Evolutionary conservation across 2,797 vertebrate genomes (phyloP).

Genomic region (Xenentodon cancila): DNA sequence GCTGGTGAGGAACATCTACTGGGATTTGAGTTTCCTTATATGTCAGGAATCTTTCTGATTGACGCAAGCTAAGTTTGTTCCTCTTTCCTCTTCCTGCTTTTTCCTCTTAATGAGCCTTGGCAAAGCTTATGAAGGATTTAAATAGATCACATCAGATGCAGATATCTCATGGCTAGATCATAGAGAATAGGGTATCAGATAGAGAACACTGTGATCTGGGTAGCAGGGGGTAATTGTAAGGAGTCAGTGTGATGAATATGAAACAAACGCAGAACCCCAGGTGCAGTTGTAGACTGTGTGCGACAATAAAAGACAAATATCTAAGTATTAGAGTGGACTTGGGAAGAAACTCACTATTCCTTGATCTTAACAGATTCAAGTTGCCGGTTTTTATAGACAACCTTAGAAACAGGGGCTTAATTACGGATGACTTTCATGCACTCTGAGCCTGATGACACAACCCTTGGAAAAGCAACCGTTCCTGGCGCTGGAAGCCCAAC

Average conservation of each 20-base stretch:
- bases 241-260: constrained; percentile 32
- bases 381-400: not conserved
- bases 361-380: constrained; percentile 30
- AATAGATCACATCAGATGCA: constrained; percentile 66
- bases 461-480: too few species aligned
- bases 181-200: constrained; percentile 53
- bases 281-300: not conserved
- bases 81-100: constrained; percentile 33
- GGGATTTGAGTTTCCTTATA: constrained; percentile 49
- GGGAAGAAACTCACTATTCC: constrained; percentile 13
- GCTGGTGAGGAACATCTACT: constrained; percentile 32
- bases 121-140: constrained; percentile 56
- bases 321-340: not conserved
- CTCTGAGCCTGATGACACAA: too few species aligned
- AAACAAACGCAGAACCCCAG: constrained; percentile 30
- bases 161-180: constrained; percentile 54
- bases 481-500: too few species aligned
- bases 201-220: constrained; percentile 45
- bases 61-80: constrained; percentile 57
- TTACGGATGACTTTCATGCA: too few species aligned
- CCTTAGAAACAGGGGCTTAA: too few species aligned
- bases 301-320: not conserved
- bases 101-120: constrained; percentile 60
- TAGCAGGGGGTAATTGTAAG: constrained; percentile 41
- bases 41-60: constrained; percentile 63